A percentile compares a stretch with the other conserved stretches of the same genome.
These are phyloP conservation scores for Peromyscus polionotus DNA, from an alignment of 2,113 vertebrate species.

Conservation along the genomic window DNA sequence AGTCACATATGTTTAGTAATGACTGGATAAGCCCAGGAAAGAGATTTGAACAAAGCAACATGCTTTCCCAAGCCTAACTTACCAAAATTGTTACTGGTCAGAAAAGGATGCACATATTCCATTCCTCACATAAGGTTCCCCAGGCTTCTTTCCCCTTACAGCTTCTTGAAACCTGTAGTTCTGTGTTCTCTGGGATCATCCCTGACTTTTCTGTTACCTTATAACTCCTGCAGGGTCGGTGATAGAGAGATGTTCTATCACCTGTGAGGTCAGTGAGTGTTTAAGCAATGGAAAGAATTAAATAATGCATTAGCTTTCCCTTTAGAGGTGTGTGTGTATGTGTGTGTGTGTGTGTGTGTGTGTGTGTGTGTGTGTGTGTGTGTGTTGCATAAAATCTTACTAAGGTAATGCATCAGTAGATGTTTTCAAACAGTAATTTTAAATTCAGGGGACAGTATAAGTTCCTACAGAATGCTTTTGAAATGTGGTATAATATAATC, in stretches of 20 bases:
- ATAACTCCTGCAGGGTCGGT: not conserved
- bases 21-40: constrained; percentile 20
- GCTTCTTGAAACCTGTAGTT: not conserved
- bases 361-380: not conserved
- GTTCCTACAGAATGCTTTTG: not conserved
- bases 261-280: constrained; percentile 17
- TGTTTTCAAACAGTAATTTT: constrained; percentile 45
- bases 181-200: not conserved
- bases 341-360: not conserved
- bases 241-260: not conserved
- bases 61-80: constrained; percentile 35
- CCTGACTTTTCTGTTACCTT: not conserved
- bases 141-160: not conserved
- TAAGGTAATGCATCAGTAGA: constrained; percentile 30
- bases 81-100: constrained; percentile 30
- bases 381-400: not conserved
- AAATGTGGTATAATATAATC: constrained; percentile 29
- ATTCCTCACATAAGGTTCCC: not conserved
- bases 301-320: constrained; percentile 26
- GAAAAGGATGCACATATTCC: not conserved
- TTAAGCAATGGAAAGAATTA: constrained; percentile 43
- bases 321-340: not conserved
- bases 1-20: not conserved
- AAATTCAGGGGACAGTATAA: not conserved
- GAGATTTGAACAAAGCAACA: constrained; percentile 27